Conservation (phyloP, 2,888 invertebrate species). For the Himalopsyche tibetana region DNA sequence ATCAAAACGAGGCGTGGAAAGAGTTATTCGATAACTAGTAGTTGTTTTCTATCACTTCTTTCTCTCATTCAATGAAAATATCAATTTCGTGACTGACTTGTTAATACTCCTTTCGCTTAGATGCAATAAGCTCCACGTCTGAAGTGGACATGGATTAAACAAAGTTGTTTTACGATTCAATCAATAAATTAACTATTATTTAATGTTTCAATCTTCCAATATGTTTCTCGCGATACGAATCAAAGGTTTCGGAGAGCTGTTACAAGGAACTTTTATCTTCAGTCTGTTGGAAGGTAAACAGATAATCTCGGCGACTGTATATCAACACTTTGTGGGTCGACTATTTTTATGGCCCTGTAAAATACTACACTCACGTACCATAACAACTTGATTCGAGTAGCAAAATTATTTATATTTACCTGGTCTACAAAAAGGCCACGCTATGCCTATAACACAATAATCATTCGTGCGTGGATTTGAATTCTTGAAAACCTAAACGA, state of each 20-base stretch:
- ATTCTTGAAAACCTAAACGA: neutral
- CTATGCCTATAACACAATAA: neutral
- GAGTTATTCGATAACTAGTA: too few relatives aligned
- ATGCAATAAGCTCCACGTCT: too few relatives aligned
- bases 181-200: too few relatives aligned
- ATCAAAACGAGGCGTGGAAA: too few relatives aligned
- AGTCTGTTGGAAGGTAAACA: slow-evolving; percentile 2
- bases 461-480: neutral
- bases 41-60: too few relatives aligned
- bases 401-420: slow-evolving; percentile 1
- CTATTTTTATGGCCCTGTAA: neutral
- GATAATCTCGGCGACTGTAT: neutral
- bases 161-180: too few relatives aligned
- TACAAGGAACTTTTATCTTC: neutral
- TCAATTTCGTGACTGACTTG: too few relatives aligned
- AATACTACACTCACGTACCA: neutral
- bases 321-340: slow-evolving; percentile 2
- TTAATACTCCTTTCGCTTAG: too few relatives aligned
- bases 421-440: neutral
- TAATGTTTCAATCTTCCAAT: too few relatives aligned
- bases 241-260: neutral
- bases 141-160: too few relatives aligned
- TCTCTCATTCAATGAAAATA: too few relatives aligned
- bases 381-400: neutral
- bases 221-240: too few relatives aligned